Conservation (phyloP, 2,888 invertebrate species). For the Mesorhabditis belari region DNA sequence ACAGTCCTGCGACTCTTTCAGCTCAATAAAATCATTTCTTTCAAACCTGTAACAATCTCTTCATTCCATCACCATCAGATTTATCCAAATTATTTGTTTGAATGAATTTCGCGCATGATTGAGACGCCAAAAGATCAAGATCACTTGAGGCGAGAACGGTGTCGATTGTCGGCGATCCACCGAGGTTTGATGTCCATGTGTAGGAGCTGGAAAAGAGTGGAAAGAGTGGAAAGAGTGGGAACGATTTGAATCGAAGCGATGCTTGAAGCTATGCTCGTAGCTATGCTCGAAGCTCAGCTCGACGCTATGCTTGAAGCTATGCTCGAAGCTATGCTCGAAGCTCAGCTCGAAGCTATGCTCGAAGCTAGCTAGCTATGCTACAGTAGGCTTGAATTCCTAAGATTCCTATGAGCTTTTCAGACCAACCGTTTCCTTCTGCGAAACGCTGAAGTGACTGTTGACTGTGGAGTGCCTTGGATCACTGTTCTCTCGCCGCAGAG, state of each 20-base stretch:
- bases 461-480: not conserved
- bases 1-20: no score
- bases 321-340: no score
- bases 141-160: not conserved
- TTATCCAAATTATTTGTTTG: not conserved
- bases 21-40: no score
- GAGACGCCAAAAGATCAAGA: not conserved
- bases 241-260: no score
- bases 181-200: not conserved
- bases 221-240: not conserved
- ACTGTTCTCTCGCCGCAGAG: not conserved
- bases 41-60: not conserved
- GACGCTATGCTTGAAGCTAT: no score
- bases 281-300: no score
- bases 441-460: not conserved
- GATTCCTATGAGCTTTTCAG: not conserved
- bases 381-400: no score
- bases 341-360: no score
- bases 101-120: not conserved
- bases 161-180: not conserved
- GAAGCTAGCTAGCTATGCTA: no score
- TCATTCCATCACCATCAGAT: not conserved
- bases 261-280: no score
- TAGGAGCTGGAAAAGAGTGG: not conserved
- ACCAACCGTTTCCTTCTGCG: not conserved